phyloP scores from a whole-genome alignment of 2,797 vertebrate species.

The Megaceryle alcyon region DNA sequence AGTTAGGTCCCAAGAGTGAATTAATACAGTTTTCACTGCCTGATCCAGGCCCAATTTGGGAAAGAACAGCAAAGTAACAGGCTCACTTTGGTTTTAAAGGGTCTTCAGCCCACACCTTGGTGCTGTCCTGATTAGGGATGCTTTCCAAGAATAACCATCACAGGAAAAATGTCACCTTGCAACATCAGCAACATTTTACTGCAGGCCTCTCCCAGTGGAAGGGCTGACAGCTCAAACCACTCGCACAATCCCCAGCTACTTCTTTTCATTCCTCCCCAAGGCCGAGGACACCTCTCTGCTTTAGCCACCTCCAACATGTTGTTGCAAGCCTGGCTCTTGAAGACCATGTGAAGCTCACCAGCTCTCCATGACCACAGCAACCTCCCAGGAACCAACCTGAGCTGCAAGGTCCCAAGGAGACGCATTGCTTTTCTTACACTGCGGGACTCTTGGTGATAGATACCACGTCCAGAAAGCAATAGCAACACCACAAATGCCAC shows the following conservation, averaged over 20 bases:
- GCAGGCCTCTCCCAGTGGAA: neutral
- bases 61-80: neutral
- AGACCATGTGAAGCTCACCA: neutral
- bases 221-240: neutral
- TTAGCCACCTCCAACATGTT: neutral
- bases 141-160: neutral
- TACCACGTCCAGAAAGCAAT: neutral
- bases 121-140: neutral
- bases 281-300: neutral
- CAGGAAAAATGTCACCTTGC: neutral
- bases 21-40: neutral
- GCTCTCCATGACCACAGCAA: neutral
- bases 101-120: neutral
- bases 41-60: fast-evolving
- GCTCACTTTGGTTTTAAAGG: neutral
- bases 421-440: neutral
- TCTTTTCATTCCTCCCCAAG: neutral
- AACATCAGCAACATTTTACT: neutral
- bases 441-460: neutral
- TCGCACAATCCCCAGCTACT: neutral
- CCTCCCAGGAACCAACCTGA: neutral
- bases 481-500: neutral
- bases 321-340: neutral
- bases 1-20: neutral
- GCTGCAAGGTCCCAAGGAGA: neutral